Evolutionary conservation across 2,888 invertebrate species (phyloP).

Genomic region (Drosophila nigricruria): DNA sequence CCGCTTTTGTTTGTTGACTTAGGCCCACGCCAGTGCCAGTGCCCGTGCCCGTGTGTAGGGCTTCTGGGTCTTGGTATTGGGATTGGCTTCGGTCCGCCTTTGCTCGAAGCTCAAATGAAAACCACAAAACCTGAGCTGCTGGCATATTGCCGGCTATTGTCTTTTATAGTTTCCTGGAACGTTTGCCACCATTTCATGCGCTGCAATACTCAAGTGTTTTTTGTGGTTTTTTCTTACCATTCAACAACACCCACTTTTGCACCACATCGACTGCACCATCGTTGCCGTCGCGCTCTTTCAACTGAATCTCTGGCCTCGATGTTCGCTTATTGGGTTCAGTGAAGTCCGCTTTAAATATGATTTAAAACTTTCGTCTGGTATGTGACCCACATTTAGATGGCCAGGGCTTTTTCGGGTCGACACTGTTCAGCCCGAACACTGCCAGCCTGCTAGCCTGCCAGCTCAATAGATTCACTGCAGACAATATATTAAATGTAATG

Average conservation of each 20-base stretch:
- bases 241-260: slow-evolving; percentile 32
- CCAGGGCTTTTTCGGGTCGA: slow-evolving; percentile 46
- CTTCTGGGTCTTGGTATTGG: slow-evolving; percentile 42
- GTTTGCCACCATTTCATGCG: slow-evolving; percentile 58
- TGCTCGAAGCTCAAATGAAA: slow-evolving; percentile 57
- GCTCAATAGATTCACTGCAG: slow-evolving; percentile 58
- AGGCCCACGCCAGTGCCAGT: slow-evolving; percentile 68
- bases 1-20: slow-evolving; percentile 77
- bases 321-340: slow-evolving; percentile 19
- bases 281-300: neutral
- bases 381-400: slow-evolving; percentile 62
- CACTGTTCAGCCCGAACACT: too few species aligned
- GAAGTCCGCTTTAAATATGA: slow-evolving; percentile 70
- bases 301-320: slow-evolving; percentile 19
- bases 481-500: slow-evolving; percentile 61
- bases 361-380: slow-evolving; percentile 72
- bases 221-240: slow-evolving; percentile 54
- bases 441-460: slow-evolving; percentile 5
- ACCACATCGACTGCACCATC: slow-evolving; percentile 22
- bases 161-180: slow-evolving; percentile 80
- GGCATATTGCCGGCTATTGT: slow-evolving; percentile 78
- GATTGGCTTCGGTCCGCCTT: slow-evolving; percentile 31
- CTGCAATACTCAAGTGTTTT: slow-evolving; percentile 66
- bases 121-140: slow-evolving; percentile 81
- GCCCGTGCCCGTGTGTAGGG: slow-evolving; percentile 46